Conservation (phyloP, 37 sponge, comb jelly and placozoan species). For the Ephydatia muelleri region DNA sequence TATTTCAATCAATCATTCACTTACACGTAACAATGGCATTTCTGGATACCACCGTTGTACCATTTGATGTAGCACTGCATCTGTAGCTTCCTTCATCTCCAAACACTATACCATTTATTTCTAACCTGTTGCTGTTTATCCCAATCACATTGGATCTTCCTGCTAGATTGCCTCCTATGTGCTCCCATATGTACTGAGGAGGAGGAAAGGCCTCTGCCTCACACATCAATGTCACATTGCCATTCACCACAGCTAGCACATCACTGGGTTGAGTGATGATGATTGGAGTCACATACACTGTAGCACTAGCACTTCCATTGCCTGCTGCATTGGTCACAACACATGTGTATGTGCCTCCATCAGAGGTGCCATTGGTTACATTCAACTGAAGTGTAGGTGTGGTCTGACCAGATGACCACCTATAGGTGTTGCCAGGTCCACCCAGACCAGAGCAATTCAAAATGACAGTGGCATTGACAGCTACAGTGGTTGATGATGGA, state of each 20-base stretch:
- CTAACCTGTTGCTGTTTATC: background rate
- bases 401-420: conserved; percentile 7
- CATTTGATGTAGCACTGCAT: background rate
- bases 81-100: conserved; percentile 10
- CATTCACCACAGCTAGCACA: conserved; percentile 1
- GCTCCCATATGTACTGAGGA: conserved; percentile 39
- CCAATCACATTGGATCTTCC: background rate
- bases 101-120: background rate
- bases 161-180: background rate
- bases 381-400: background rate
- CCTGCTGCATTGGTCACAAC: conserved; percentile 47
- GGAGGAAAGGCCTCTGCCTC: conserved; percentile 43
- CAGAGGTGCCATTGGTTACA: conserved; percentile 26
- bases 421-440: conserved; percentile 21
- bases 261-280: conserved; percentile 21
- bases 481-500: background rate
- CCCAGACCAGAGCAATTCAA: conserved; percentile 24
- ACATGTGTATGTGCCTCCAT: conserved; percentile 72
- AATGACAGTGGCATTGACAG: background rate
- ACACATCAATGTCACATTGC: conserved; percentile 35
- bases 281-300: conserved; percentile 22
- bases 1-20: background rate
- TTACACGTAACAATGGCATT: conserved; percentile 14
- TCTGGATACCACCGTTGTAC: conserved; percentile 2
- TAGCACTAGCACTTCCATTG: conserved; percentile 17